A percentile compares a stretch with the other conserved stretches of the same genome.
These are phyloP conservation scores for Musca domestica DNA, from an alignment of 1,140 invertebrate species.

Conservation along the genomic window DNA sequence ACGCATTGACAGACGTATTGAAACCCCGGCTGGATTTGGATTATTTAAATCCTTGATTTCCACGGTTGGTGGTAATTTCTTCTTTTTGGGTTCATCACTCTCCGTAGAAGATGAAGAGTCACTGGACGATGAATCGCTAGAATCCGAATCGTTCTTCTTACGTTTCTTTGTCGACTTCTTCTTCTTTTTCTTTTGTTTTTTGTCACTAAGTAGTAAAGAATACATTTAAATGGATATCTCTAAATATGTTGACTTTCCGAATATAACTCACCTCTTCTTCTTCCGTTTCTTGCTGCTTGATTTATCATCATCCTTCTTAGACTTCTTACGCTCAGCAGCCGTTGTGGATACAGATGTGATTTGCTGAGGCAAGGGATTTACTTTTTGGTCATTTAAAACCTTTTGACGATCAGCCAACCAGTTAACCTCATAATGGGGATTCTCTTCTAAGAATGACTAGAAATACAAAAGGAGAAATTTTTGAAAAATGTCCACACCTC, in stretches of 20 bases:
- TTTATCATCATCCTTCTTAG: slow-evolving; percentile 51
- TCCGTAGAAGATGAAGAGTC: slow-evolving; percentile 57
- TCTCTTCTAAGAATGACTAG: slow-evolving; percentile 75
- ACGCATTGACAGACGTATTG: slow-evolving; percentile 68
- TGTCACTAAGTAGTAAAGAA: background rate
- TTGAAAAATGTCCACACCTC: background rate
- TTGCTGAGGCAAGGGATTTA: slow-evolving; percentile 39
- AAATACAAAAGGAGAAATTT: slow-evolving; percentile 22
- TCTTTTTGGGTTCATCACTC: slow-evolving; percentile 53
- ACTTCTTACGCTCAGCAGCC: slow-evolving; percentile 35
- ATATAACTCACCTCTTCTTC: slow-evolving; percentile 41
- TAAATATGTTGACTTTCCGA: no score
- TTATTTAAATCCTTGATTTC: slow-evolving; percentile 34
- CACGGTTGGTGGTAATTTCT: slow-evolving; percentile 36
- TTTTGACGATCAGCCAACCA: slow-evolving; percentile 79
- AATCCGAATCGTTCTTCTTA: slow-evolving; percentile 38
- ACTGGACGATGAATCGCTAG: slow-evolving; percentile 47
- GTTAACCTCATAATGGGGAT: slow-evolving; percentile 80
- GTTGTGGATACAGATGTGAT: slow-evolving; percentile 54
- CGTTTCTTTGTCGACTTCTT: slow-evolving; percentile 62
- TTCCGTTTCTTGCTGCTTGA: slow-evolving; percentile 48
- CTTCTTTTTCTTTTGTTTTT: slow-evolving; percentile 59
- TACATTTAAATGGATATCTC: background rate
- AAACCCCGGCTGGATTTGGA: slow-evolving; percentile 56
- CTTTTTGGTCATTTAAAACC: slow-evolving; percentile 58